Evolutionary conservation across 2,113 vertebrate species (phyloP).

Genomic region (Microtus oregoni): DNA sequence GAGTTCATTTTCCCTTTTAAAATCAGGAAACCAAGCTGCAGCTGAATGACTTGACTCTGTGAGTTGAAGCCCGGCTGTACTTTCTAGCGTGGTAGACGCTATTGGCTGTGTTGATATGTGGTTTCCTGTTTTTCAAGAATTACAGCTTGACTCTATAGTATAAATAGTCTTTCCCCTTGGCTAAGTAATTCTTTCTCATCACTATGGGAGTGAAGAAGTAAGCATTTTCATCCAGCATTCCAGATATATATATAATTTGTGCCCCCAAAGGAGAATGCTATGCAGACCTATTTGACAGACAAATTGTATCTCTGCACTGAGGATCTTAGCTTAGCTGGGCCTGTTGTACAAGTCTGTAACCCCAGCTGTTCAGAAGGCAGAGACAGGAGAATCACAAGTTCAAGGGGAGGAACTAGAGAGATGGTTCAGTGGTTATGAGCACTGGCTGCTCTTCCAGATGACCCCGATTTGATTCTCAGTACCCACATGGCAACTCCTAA

Average conservation of each 20-base stretch:
- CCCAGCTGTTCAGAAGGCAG: not conserved
- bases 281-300: not conserved
- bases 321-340: not conserved
- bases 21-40: constrained; percentile 75
- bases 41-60: constrained; percentile 63
- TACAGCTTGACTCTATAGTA: constrained; percentile 72
- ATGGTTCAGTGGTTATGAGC: not conserved
- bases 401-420: not conserved
- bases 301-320: not conserved
- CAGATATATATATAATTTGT: constrained; percentile 4
- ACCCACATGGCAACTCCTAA: not conserved
- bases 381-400: not conserved
- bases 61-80: constrained; percentile 74
- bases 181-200: constrained; percentile 69
- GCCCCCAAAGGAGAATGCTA: constrained; percentile 25
- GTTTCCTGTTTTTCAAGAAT: constrained; percentile 83
- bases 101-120: constrained; percentile 75
- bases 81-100: constrained; percentile 61
- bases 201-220: constrained; percentile 50
- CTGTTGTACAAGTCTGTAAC: not conserved
- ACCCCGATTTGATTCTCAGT: not conserved
- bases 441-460: not conserved
- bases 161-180: constrained; percentile 74
- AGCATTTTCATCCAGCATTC: constrained; percentile 50
- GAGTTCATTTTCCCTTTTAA: constrained; percentile 72